Percentiles rank a stretch among this genome's conserved stretches.
Evolutionary conservation across 2,797 vertebrate species (phyloP).

Genomic region (Leuciscus waleckii): DNA sequence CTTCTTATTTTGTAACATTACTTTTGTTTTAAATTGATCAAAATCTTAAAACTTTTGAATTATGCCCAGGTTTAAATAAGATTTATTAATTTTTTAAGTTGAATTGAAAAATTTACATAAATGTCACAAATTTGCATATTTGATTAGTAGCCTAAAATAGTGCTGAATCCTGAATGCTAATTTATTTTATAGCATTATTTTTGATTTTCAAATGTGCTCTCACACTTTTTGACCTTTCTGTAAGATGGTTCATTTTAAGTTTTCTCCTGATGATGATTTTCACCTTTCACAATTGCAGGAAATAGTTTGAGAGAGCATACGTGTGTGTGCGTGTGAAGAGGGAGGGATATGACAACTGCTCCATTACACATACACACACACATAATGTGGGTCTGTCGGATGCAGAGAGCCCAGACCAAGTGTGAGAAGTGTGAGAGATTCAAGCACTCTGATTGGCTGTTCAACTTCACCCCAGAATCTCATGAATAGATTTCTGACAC

Average conservation of each 20-base stretch:
- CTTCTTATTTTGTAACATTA: neutral
- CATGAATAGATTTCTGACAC: slow-evolving; percentile 18
- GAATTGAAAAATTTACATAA: neutral
- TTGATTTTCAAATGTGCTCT: neutral
- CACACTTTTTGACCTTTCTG: neutral
- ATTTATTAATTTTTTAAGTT: neutral
- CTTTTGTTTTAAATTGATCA: neutral
- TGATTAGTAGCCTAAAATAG: neutral
- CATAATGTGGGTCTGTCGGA: slow-evolving; percentile 43
- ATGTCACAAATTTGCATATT: neutral
- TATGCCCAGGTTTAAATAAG: neutral
- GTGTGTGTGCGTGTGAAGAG: slow-evolving; percentile 2
- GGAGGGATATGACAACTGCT: slow-evolving; percentile 29
- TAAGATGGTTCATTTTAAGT: neutral
- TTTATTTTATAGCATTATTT: neutral
- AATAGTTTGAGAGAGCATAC: neutral
- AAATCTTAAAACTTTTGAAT: neutral
- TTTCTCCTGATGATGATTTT: neutral
- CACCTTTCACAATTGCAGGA: slow-evolving; percentile 4
- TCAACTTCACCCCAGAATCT: slow-evolving; percentile 16
- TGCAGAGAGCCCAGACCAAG: slow-evolving; percentile 58
- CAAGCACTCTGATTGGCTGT: slow-evolving; percentile 1
- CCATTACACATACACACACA: slow-evolving; percentile 6
- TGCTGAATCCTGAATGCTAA: neutral
- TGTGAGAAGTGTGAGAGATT: slow-evolving; percentile 60